Evolutionary conservation across 92 coral and sea anemone species (phyloP).

Genomic region (Chrysogorgia sp.): DNA sequence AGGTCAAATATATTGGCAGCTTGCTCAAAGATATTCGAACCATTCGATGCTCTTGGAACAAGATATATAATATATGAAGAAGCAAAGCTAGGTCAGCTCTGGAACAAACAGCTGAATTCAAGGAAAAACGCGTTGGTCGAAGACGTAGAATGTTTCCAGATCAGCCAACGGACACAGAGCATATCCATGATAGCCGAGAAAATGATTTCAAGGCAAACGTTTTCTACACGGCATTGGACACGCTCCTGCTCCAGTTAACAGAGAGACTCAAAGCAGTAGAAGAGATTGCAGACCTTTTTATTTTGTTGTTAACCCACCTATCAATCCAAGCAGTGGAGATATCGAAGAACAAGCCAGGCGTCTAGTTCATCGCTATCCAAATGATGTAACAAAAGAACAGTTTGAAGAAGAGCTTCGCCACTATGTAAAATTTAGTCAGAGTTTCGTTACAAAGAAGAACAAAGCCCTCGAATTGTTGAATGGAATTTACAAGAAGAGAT

Average conservation of each 20-base stretch:
- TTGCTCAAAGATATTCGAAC: slow-evolving; percentile 6
- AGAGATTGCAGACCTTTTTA: neutral
- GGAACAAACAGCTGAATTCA: neutral
- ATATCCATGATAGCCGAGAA: neutral
- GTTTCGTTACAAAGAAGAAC: neutral
- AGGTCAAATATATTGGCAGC: neutral
- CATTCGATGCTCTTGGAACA: slow-evolving; percentile 6
- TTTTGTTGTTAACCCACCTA: too few species aligned
- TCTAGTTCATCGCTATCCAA: neutral
- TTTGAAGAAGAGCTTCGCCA: neutral
- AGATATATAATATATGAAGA: neutral
- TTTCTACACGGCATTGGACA: slow-evolving; percentile 8
- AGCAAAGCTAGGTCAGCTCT: neutral
- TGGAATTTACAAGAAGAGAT: neutral
- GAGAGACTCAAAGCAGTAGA: neutral
- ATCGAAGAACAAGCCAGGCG: neutral
- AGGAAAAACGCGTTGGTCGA: too few species aligned
- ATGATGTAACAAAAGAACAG: neutral
- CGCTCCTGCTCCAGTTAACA: slow-evolving; percentile 1
- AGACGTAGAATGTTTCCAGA: too few species aligned
- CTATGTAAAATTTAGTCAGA: too few species aligned
- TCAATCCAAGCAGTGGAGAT: too few species aligned
- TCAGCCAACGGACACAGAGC: too few species aligned
- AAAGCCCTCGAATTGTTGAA: neutral
- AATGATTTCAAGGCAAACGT: neutral